Conservation (phyloP, 2,113 vertebrate species). For the Ammodytes marinus region DNA sequence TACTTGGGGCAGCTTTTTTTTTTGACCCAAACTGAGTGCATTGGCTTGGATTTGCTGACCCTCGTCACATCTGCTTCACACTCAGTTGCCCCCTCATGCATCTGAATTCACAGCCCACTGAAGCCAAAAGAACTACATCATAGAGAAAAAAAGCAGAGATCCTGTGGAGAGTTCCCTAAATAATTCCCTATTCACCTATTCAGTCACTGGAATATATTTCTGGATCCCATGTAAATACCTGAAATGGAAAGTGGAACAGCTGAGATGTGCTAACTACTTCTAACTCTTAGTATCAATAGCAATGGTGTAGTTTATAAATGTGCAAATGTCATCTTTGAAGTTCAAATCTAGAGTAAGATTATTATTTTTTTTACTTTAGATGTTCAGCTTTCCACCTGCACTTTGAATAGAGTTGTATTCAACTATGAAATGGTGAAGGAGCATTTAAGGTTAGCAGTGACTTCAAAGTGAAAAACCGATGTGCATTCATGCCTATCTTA, state of each 20-base stretch:
- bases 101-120: not conserved
- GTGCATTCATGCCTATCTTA: conserved; percentile 11
- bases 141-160: not conserved
- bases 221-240: not conserved
- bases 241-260: not conserved
- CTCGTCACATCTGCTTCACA: not conserved
- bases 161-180: not conserved
- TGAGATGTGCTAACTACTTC: not conserved
- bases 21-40: not conserved
- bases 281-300: not conserved
- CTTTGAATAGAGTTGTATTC: conserved; percentile 5
- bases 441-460: conserved; percentile 19
- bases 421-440: conserved; percentile 10
- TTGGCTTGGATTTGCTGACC: not conserved
- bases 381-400: conserved; percentile 12
- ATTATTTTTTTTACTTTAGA: conserved; percentile 3
- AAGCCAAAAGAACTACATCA: not conserved
- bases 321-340: conserved; percentile 29
- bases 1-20: not conserved
- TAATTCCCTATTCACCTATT: not conserved
- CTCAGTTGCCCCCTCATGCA: not conserved
- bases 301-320: conserved; percentile 2
- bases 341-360: conserved; percentile 1
- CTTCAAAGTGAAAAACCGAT: conserved; percentile 43
- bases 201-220: not conserved